Percentiles rank a stretch among this genome's conserved stretches.
phyloP scores from a whole-genome alignment of 1,140 invertebrate genomes.

The Neoseiulus cucumeris region DNA sequence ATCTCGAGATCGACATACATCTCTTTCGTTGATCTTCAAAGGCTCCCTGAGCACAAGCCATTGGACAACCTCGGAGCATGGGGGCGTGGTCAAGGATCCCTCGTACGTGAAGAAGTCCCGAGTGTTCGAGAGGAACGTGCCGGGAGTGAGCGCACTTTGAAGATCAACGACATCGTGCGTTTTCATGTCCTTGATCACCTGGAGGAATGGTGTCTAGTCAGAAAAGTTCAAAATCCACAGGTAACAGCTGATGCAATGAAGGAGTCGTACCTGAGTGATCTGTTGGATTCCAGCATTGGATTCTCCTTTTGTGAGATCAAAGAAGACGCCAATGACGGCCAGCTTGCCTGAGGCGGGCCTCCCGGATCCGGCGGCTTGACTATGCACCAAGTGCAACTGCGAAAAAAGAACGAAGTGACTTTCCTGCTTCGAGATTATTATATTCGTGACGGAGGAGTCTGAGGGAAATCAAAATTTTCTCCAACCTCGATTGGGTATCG shows the following conservation, averaged over 20 bases:
- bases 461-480: slow-evolving; percentile 14
- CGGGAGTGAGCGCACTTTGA: neutral
- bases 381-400: slow-evolving; percentile 1
- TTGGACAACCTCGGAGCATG: slow-evolving; percentile 44
- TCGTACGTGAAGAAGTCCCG: slow-evolving; percentile 43
- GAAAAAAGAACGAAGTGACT: neutral
- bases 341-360: neutral
- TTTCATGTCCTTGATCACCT: neutral
- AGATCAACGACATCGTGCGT: neutral
- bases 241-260: too few relatives aligned
- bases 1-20: slow-evolving; percentile 27
- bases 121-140: neutral
- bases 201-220: neutral
- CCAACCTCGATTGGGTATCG: slow-evolving; percentile 28
- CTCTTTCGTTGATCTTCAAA: slow-evolving; percentile 35
- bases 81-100: slow-evolving; percentile 52
- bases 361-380: too few relatives aligned
- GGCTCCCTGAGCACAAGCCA: slow-evolving; percentile 47
- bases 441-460: slow-evolving; percentile 16
- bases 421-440: neutral
- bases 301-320: neutral
- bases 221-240: too few relatives aligned
- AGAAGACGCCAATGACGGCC: slow-evolving; percentile 13
- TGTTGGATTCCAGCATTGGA: neutral
- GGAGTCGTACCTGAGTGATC: neutral